Evolutionary conservation across 2,888 invertebrate genomes (phyloP).

Genomic region (Dinocampus coccinellae): DNA sequence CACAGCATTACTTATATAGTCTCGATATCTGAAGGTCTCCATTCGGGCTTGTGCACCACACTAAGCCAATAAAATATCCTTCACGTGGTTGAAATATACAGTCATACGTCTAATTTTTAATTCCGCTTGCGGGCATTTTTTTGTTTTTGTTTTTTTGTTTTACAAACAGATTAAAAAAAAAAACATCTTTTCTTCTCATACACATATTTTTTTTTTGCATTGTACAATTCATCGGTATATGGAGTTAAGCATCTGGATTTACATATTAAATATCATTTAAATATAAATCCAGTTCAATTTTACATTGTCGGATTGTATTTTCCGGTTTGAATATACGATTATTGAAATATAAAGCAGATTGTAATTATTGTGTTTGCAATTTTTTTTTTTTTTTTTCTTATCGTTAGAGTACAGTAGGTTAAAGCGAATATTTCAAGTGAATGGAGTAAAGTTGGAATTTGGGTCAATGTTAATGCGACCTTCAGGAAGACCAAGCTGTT

Average conservation of each 20-base stretch:
- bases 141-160: no score
- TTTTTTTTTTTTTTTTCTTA: slow-evolving; percentile 17
- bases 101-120: neutral
- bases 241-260: neutral
- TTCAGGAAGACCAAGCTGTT: slow-evolving; percentile 55
- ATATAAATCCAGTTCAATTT: neutral
- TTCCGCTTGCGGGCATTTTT: neutral
- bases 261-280: neutral
- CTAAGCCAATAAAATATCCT: neutral
- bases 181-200: no score
- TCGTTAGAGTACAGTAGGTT: neutral
- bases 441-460: slow-evolving; percentile 47
- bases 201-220: neutral
- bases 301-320: neutral
- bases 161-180: no score
- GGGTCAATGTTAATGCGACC: slow-evolving; percentile 63
- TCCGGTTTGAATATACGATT: neutral
- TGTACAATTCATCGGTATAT: neutral
- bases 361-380: slow-evolving; percentile 7
- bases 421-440: slow-evolving; percentile 41
- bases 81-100: neutral
- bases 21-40: slow-evolving; percentile 34
- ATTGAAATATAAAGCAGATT: no score
- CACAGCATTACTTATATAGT: slow-evolving; percentile 61
- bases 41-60: neutral